Base-by-base conservation (phyloP, 2,797 vertebrate genomes). In the Cercopithecus hamlyni region DNA sequence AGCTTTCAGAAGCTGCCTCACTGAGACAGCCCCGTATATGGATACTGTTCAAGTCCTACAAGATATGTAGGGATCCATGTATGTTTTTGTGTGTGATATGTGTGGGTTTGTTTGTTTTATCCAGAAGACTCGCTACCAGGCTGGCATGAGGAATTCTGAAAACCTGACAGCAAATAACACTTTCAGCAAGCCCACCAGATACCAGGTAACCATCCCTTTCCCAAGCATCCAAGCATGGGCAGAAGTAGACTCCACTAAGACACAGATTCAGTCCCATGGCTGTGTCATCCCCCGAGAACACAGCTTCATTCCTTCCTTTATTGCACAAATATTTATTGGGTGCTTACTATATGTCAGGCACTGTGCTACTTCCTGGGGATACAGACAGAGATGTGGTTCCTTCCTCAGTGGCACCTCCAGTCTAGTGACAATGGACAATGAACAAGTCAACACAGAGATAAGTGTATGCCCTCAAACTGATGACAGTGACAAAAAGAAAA, bases 171-270 rank as follows among this genome's bases (percentile, higher is more conserved):
- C 98, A 93, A 99, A 99, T 98, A 99, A 99, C 33, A 98, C 99
- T 77, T 99, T 99, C 97, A 99, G 99, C 98, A 99, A 99, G 97
- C 99, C 99, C 36, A 99, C 99, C 9, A 99, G 99, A 99, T 99
- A 99, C 83, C 99, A 99, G 99, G 99, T 99, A 99, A 98, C 45
- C 2, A 26, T 26, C 7, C 64, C 22, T 43, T 52, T 80, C 85
- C 85, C 52, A 88, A 12, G 52, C 27, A 26, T 0, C 85, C 52
- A 90, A 12, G 52, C 27, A 26, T 0, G 12, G 12, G 39, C 48
- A 43, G 39, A 72, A 41, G 58, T 5, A 20, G 52, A 50, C 2
- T 2, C 58, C 41, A 4, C 64, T 48, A n/a, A 57, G 73, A 64
- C 36, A 19, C 0, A 10, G 41, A 6, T 55, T 57, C 48, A 64